Evolutionary conservation across 2,888 invertebrate genomes (phyloP).

Genomic region (Apamea monoglypha): DNA sequence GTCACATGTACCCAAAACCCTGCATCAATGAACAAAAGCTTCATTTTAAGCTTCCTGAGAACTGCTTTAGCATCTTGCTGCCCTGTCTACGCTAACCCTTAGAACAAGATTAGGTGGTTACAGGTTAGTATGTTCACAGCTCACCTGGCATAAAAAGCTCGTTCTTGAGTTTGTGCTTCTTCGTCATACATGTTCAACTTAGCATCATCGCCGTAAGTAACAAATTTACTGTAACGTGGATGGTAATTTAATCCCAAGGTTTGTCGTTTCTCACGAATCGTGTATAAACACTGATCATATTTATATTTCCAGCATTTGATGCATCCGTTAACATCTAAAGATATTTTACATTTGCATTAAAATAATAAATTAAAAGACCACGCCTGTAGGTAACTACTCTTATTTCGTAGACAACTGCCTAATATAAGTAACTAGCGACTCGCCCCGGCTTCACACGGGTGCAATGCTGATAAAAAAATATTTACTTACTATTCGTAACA

Average conservation of each 20-base stretch:
- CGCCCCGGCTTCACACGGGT: too few species aligned
- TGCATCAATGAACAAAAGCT: not conserved
- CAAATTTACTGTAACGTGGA: slow-evolving; percentile 88
- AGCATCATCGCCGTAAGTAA: slow-evolving; percentile 92
- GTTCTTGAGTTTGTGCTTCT: slow-evolving; percentile 92
- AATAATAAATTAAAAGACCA: slow-evolving; percentile 5
- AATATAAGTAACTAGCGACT: too few species aligned
- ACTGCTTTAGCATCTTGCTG: not conserved
- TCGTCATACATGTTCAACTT: slow-evolving; percentile 92
- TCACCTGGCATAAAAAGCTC: slow-evolving; percentile 91
- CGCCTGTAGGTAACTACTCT: not conserved
- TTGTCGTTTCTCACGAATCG: slow-evolving; percentile 92
- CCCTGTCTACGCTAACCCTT: not conserved
- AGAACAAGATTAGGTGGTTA: not conserved
- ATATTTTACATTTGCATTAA: slow-evolving; percentile 22
- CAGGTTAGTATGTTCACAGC: not conserved
- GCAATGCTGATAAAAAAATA: too few species aligned
- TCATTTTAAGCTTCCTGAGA: not conserved
- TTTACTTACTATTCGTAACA: too few species aligned
- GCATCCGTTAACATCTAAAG: slow-evolving; percentile 92
- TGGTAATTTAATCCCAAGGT: slow-evolving; percentile 92
- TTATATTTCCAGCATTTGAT: slow-evolving; percentile 93
- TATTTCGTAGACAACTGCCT: not conserved
- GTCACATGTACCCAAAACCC: not conserved
- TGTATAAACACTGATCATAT: slow-evolving; percentile 91